Conservation (phyloP, 2,888 invertebrate species). For the Pyrocoelia pectoralis region DNA sequence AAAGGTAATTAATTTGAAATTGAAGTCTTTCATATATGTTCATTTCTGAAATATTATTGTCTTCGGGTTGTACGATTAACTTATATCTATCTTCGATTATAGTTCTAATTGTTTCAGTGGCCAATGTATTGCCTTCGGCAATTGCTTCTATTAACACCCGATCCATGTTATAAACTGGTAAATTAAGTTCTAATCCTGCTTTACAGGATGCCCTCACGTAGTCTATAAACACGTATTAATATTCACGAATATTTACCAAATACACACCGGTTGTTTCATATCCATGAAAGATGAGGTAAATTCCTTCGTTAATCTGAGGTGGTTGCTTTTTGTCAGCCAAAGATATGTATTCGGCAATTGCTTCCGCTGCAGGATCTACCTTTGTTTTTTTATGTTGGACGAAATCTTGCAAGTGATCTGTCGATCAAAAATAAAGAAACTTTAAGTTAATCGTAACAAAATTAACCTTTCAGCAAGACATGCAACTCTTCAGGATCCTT, state of each 20-base stretch:
- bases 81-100: background rate
- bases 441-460: background rate
- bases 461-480: constrained; percentile 42
- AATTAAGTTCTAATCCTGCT: constrained; percentile 57
- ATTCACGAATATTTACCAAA: background rate
- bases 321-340: constrained; percentile 22
- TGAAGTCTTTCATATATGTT: too few relatives aligned
- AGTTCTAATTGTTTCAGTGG: background rate
- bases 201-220: constrained; percentile 50
- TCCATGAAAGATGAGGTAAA: constrained; percentile 61
- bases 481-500: constrained; percentile 42
- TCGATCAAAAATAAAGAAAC: background rate
- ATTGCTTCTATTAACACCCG: constrained; percentile 60
- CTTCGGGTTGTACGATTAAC: constrained; percentile 37
- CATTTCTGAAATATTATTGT: constrained; percentile 22
- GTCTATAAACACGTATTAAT: constrained; percentile 46
- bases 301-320: constrained; percentile 46
- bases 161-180: constrained; percentile 64
- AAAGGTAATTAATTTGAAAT: too few relatives aligned
- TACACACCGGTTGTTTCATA: constrained; percentile 55
- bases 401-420: constrained; percentile 22
- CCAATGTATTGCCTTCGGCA: background rate
- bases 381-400: constrained; percentile 23
- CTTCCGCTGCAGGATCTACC: constrained; percentile 50
- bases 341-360: constrained; percentile 39